phyloP scores from a whole-genome alignment of 1,140 invertebrate species.

The Hermetia illucens region DNA sequence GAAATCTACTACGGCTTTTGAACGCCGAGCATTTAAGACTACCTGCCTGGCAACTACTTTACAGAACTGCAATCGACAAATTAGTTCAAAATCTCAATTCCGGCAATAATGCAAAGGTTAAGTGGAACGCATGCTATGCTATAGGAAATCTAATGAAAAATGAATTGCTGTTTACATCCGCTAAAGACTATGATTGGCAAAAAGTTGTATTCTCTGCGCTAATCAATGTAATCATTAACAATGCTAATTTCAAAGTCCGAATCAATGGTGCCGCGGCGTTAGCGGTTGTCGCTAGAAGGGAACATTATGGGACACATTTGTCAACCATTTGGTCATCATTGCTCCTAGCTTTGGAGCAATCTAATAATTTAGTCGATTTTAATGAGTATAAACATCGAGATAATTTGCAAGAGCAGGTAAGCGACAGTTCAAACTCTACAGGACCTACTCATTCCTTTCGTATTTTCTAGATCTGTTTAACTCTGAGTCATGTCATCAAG shows the following conservation, averaged over 20 bases:
- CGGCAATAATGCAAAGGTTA: constrained; percentile 66
- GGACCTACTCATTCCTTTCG: not conserved
- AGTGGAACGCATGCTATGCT: constrained; percentile 85
- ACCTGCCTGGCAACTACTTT: constrained; percentile 27
- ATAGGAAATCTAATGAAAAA: constrained; percentile 63
- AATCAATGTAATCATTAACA: constrained; percentile 34
- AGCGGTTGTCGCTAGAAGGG: constrained; percentile 38
- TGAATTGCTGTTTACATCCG: constrained; percentile 34
- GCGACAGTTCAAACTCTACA: constrained; percentile 3
- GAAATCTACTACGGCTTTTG: constrained; percentile 58
- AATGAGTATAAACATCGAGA: constrained; percentile 70
- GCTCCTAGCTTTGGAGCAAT: constrained; percentile 52
- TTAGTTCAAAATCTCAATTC: constrained; percentile 50
- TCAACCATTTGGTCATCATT: constrained; percentile 50
- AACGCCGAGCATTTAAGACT: constrained; percentile 36
- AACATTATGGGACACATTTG: constrained; percentile 45
- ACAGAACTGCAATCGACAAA: constrained; percentile 39
- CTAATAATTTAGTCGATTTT: constrained; percentile 59
- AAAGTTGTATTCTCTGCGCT: constrained; percentile 33
- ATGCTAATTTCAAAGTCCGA: constrained; percentile 51
- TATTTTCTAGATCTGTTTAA: constrained; percentile 15
- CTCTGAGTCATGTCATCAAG: constrained; percentile 17
- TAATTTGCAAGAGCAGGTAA: constrained; percentile 50
- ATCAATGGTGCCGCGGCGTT: constrained; percentile 70
- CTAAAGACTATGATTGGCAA: constrained; percentile 11